These are phyloP conservation scores for Stomatorhinus ivindoensis DNA, from an alignment of 2,113 vertebrate species.

Conservation along the genomic window DNA sequence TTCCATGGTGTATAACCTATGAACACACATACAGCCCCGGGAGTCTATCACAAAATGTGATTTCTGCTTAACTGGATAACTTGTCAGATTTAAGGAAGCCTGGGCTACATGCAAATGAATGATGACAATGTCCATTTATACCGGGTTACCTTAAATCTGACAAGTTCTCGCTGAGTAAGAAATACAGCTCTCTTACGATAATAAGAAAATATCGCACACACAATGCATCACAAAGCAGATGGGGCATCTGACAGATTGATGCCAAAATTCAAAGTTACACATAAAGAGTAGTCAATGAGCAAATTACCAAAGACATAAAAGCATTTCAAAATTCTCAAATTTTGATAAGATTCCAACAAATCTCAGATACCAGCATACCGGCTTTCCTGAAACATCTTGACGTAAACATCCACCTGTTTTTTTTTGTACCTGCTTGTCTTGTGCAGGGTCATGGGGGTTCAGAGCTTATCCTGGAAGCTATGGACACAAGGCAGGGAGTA, in stretches of 20 bases:
- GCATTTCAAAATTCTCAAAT: background rate
- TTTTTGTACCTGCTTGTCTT: background rate
- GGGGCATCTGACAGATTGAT: background rate
- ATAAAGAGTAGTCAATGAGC: background rate
- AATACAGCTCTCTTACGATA: background rate
- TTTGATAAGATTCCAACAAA: background rate
- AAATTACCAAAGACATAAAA: background rate
- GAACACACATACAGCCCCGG: background rate
- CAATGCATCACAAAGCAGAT: background rate
- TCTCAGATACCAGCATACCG: background rate
- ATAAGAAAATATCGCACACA: background rate
- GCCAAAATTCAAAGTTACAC: background rate
- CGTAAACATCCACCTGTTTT: background rate
- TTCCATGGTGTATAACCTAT: background rate
- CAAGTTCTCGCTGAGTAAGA: background rate
- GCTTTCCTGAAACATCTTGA: background rate
- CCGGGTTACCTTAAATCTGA: background rate
- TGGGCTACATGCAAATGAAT: background rate
- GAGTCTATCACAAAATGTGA: background rate
- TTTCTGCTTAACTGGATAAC: background rate
- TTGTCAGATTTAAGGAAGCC: background rate
- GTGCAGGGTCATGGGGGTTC: background rate
- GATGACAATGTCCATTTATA: background rate
- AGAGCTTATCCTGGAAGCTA: background rate
- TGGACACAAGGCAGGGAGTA: background rate